phyloP scores from a whole-genome alignment of 1,140 invertebrate genomes.

The Drosophila eugracilis region DNA sequence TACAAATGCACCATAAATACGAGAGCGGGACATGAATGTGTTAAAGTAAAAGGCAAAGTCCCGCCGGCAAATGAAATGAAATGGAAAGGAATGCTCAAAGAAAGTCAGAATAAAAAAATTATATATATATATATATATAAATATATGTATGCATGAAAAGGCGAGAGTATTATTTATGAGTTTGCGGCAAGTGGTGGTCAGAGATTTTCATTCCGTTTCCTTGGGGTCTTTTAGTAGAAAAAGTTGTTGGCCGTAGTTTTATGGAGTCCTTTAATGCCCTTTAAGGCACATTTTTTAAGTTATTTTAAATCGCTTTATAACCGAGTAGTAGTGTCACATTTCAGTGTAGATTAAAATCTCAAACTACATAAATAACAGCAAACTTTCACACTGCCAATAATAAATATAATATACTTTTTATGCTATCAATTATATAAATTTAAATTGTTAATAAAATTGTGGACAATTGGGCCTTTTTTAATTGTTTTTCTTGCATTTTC shows the following conservation, averaged over 20 bases:
- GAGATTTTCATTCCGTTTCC: slow-evolving; percentile 23
- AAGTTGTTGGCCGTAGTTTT: slow-evolving; percentile 2
- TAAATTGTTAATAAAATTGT: background rate
- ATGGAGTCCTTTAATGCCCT: slow-evolving; percentile 8
- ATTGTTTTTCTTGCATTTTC: background rate
- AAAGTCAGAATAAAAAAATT: slow-evolving; percentile 25
- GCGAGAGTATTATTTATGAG: slow-evolving; percentile 64
- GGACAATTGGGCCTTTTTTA: no score
- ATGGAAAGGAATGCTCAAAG: slow-evolving; percentile 46
- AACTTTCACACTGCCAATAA: no score
- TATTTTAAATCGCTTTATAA: background rate
- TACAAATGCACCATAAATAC: slow-evolving; percentile 70
- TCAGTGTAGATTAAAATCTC: background rate
- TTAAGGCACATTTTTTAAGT: background rate
- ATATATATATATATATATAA: slow-evolving; percentile 24
- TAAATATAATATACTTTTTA: no score
- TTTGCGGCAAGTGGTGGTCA: slow-evolving; percentile 30
- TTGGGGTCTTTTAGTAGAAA: slow-evolving; percentile 6
- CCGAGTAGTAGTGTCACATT: background rate
- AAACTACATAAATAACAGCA: background rate
- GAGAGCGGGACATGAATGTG: slow-evolving; percentile 56
- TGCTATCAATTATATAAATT: no score
- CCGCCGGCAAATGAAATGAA: slow-evolving; percentile 44
- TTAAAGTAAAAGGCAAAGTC: slow-evolving; percentile 37
- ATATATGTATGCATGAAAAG: slow-evolving; percentile 41